Evolutionary conservation across 2,113 vertebrate genomes (phyloP), one percentile per base, ranked within the genome.

Genomic region (Bolborhynchus lineola): DNA sequence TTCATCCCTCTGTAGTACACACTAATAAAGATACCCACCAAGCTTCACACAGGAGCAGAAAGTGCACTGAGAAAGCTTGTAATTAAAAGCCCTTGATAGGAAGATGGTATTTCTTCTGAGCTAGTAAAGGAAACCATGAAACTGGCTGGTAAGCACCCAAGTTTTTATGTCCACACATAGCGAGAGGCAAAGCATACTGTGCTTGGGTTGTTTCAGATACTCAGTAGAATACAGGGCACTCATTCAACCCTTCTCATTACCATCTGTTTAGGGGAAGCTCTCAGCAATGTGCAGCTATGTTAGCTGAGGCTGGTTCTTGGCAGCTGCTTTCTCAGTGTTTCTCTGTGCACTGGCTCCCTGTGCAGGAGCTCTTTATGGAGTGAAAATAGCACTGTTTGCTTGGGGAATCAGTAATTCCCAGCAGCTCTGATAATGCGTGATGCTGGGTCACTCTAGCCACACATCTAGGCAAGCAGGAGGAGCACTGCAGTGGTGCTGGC

Each of bases 1-100:
- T n/a, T 92, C n/a, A 62, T 78, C 83, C 41, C 39, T 78, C 72
- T 84, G 35, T 41, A 82, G 69, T 55, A 62, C 42, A 11, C 33
- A 57, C 50, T 31, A 75, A 84, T 62, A 92, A 79, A 88, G 72
- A 82, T 68, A 88, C 35, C 55, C 86, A 88, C 86, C 16, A 42
- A 70, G 24, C 42, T 63, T 92, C 62, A 78, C 0, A 0, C 4
- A 31, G 68, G 31, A 88, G 39, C 29, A 68, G 74, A 91, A 78
- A 67, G n/a, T 11, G 13, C 44, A 11, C 39, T 47, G 65, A 78
- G 42, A 88, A 92, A 82, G 17, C 53, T 37, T 76, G 57, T 72
- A 71, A 84, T 80, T 90, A 69, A 85, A 88, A 69, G 18, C 19
- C 31, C 37, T 82, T 85, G 49, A 64, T 29, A 77, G 28, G 19